These are phyloP conservation scores for Morbakka virulenta DNA, from an alignment of 30 jellyfish, hydroid and myxozoan genomes.

Conservation along the genomic window DNA sequence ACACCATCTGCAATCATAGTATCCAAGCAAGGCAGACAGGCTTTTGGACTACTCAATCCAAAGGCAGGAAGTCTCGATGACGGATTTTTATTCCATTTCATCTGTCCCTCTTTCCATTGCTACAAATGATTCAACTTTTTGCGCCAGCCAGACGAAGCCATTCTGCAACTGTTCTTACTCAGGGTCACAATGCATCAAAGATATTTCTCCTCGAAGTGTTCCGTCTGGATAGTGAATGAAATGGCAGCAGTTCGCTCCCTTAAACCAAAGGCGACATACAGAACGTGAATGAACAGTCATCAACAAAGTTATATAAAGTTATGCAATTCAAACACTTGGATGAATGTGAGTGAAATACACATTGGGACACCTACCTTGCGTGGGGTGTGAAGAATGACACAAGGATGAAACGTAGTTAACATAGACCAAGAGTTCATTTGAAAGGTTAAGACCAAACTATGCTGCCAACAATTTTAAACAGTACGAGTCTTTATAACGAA, in stretches of 20 bases:
- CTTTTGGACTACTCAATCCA: neutral
- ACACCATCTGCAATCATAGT: slow-evolving; percentile 14
- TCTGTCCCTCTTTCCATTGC: slow-evolving; percentile 8
- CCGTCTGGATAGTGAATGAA: slow-evolving; percentile 3
- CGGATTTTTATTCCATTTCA: neutral
- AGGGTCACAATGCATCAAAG: slow-evolving; percentile 50
- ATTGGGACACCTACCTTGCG: slow-evolving; percentile 18
- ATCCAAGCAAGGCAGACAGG: slow-evolving; percentile 17
- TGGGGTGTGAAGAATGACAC: slow-evolving; percentile 1
- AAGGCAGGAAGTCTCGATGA: slow-evolving; percentile 5
- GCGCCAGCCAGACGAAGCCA: slow-evolving; percentile 44
- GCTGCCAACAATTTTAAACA: slow-evolving; percentile 40
- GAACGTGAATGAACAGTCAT: neutral
- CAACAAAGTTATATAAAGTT: neutral
- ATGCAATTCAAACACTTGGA: slow-evolving; percentile 2
- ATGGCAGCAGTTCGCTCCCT: slow-evolving; percentile 10
- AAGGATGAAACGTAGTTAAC: neutral
- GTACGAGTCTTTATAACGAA: slow-evolving; percentile 13
- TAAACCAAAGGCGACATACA: slow-evolving; percentile 1
- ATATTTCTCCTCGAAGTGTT: neutral
- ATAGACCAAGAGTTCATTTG: neutral
- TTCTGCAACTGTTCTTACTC: slow-evolving; percentile 26
- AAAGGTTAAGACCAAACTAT: slow-evolving; percentile 43
- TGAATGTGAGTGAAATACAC: slow-evolving; percentile 36
- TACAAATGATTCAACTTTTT: slow-evolving; percentile 6